Evolutionary conservation across 2,888 invertebrate genomes (phyloP).

Genomic region (Microctonus aethiopoides): DNA sequence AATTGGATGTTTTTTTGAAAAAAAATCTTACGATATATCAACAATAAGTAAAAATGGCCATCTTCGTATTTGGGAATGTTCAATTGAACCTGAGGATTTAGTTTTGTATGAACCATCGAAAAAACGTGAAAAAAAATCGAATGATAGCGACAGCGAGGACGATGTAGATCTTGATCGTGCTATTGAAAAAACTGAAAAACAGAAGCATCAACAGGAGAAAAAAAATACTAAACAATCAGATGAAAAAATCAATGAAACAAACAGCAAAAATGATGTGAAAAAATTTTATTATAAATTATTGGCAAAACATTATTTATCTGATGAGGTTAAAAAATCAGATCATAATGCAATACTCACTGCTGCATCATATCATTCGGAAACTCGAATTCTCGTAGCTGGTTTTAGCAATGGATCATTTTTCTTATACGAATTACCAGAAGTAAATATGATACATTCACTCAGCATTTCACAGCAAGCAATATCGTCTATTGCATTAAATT

Average conservation of each 20-base stretch:
- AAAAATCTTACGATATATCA: conserved; percentile 80
- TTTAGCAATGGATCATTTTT: conserved; percentile 93
- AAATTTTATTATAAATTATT: conserved; percentile 76
- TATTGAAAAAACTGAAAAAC: conserved; percentile 70
- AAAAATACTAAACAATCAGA: conserved; percentile 55
- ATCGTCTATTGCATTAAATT: conserved; percentile 83
- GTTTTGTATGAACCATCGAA: conserved; percentile 69
- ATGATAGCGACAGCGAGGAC: conserved; percentile 72
- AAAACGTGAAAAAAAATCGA: conserved; percentile 57
- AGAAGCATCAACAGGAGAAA: conserved; percentile 53
- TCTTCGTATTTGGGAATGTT: conserved; percentile 88
- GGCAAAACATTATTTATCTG: conserved; percentile 79
- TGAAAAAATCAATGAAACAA: conserved; percentile 27
- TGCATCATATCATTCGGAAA: conserved; percentile 83
- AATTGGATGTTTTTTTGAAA: conserved; percentile 89
- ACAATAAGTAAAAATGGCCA: conserved; percentile 88
- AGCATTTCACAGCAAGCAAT: conserved; percentile 88
- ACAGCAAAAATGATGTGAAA: conserved; percentile 39
- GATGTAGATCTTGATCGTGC: conserved; percentile 73
- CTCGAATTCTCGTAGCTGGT: conserved; percentile 87
- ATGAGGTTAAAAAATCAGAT: conserved; percentile 75
- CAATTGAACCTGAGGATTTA: conserved; percentile 78
- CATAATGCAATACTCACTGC: conserved; percentile 78
- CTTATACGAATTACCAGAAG: conserved; percentile 94
- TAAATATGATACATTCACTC: conserved; percentile 89